Conservation (phyloP, 2,888 invertebrate species). For the Caenorhabditis sp. region DNA sequence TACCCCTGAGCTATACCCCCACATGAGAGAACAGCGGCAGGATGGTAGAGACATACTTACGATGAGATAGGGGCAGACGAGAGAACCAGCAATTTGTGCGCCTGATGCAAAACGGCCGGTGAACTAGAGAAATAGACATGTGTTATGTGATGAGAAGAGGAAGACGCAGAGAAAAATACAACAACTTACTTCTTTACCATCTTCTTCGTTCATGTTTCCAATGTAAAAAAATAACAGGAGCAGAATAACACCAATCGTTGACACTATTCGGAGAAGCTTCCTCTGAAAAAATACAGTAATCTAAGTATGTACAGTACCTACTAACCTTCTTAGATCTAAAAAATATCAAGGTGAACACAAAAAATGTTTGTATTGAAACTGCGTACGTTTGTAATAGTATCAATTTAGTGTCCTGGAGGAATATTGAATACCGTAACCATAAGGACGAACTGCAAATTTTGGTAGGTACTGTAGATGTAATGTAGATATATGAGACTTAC, state of each 20-base stretch:
- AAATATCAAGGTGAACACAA: constrained; percentile 61
- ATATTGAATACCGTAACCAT: constrained; percentile 68
- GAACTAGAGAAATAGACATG: constrained; percentile 22
- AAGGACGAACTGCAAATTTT: constrained; percentile 52
- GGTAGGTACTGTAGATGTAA: constrained; percentile 5
- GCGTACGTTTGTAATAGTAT: constrained; percentile 65
- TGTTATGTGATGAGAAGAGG: constrained; percentile 1
- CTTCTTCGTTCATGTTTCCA: constrained; percentile 53
- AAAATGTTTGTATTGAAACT: constrained; percentile 64
- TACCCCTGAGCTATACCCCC: constrained; percentile 61
- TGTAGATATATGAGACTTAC: constrained; percentile 28
- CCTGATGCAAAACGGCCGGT: constrained; percentile 62
- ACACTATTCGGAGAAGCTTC: constrained; percentile 53
- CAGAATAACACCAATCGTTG: constrained; percentile 42
- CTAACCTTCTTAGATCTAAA: constrained; percentile 63
- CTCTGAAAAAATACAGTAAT: constrained; percentile 39
- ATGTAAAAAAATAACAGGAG: constrained; percentile 59
- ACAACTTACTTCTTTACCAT: constrained; percentile 57
- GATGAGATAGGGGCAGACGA: constrained; percentile 69
- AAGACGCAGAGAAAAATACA: not conserved
- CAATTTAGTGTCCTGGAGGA: constrained; percentile 65
- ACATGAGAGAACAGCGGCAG: not conserved
- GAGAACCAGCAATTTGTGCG: constrained; percentile 69
- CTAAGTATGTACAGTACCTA: not conserved
- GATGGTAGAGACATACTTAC: constrained; percentile 44